Percentiles rank a stretch among this genome's conserved stretches.
Evolutionary conservation across 2,113 vertebrate genomes (phyloP).

Genomic region (Protomyctophum bolini): DNA sequence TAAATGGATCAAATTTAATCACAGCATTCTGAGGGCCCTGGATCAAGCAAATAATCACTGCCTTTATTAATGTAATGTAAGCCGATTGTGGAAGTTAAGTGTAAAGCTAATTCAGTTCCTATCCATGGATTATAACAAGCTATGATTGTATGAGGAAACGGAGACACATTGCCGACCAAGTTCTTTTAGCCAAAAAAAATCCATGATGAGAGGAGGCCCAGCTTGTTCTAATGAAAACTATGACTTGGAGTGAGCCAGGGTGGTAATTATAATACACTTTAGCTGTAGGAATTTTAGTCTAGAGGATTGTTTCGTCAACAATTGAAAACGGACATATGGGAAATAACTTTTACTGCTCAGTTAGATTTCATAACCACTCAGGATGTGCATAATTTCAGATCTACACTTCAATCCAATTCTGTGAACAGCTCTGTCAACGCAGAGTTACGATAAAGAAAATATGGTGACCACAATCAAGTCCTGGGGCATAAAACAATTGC

Average conservation of each 20-base stretch:
- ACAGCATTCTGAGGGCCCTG: neutral
- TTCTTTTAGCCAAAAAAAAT: constrained; percentile 12
- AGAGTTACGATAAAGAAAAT: constrained; percentile 16
- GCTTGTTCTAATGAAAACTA: constrained; percentile 32
- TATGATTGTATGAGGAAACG: constrained; percentile 21
- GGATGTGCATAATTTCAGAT: constrained; percentile 28
- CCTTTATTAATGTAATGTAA: neutral
- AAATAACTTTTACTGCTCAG: no score
- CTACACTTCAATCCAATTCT: constrained; percentile 5
- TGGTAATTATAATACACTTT: neutral
- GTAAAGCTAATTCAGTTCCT: constrained; percentile 7
- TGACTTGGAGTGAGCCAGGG: constrained; percentile 17
- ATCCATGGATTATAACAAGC: constrained; percentile 23
- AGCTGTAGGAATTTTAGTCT: neutral
- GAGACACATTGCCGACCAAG: neutral
- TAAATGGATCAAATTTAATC: constrained; percentile 22
- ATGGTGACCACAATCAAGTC: constrained; percentile 2
- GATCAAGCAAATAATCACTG: neutral
- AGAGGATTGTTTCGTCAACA: neutral
- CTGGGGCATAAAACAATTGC: constrained; percentile 28
- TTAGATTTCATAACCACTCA: constrained; percentile 16
- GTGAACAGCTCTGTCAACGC: neutral
- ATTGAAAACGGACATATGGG: no score
- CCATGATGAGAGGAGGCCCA: constrained; percentile 18
- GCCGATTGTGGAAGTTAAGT: constrained; percentile 16